Percentiles rank a stretch among this genome's conserved stretches.
phyloP scores from a whole-genome alignment of 2,797 vertebrate genomes.

The Mormyrus hasselquistii region DNA sequence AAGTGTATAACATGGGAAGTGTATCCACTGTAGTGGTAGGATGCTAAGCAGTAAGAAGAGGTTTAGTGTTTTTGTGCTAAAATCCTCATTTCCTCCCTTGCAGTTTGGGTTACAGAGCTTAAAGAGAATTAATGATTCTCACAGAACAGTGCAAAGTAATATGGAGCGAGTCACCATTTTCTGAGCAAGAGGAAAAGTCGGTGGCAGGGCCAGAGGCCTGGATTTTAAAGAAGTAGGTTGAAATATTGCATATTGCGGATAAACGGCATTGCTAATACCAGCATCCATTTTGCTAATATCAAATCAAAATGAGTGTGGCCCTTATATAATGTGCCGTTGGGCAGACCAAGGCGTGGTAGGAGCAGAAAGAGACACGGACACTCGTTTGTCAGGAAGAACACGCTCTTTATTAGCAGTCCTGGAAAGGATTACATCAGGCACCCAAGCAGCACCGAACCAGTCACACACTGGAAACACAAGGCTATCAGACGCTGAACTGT shows the following conservation, averaged over 20 bases:
- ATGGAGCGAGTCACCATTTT: neutral
- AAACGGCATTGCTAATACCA: neutral
- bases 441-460: no score
- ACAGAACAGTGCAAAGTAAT: conserved; percentile 4
- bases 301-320: neutral
- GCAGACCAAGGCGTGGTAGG: no score
- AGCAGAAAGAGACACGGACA: no score
- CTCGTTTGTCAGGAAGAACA: no score
- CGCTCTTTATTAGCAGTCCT: no score
- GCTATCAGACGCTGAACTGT: no score
- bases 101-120: neutral
- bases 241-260: neutral
- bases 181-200: neutral
- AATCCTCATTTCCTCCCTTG: neutral
- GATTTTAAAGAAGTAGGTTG: neutral
- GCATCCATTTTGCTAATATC: neutral
- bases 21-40: neutral
- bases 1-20: neutral
- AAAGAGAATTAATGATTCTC: neutral
- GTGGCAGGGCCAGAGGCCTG: neutral
- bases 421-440: no score
- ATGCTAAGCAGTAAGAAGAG: neutral
- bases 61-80: neutral
- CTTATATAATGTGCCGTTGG: neutral
- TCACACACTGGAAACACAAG: no score